Evolutionary conservation across 2,797 vertebrate species (phyloP), one percentile per base, ranked within the genome.

Genomic region (Pseudochromis fuscus): DNA sequence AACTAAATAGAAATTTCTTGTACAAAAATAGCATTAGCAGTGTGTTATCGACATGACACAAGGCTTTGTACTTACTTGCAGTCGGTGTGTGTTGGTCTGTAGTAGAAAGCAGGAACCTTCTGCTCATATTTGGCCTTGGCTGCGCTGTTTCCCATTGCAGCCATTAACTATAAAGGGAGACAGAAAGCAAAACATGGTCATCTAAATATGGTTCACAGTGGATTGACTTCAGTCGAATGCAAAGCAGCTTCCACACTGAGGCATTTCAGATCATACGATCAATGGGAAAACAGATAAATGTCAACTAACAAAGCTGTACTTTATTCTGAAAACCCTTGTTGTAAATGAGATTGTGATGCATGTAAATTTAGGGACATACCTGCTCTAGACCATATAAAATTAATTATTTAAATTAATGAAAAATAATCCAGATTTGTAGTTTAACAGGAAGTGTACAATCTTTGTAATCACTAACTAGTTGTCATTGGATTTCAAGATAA

Each of bases 51-150:
- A 37, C 9, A 45, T 12, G 10, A 21, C 13, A 53, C 18, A 40
- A n/a, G n/a, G n/a, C n/a, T n/a, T n/a, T n/a, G 21, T 8, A 73
- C 97, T 96, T 90, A 99, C 98, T 95, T 97, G 93, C 96, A 98
- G 94, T 99, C 98, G 3, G 93, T 93, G 91, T 94, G 94, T 0
- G 94, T 95, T 71, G 98, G 98, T 85, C 95, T 95, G 93, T 98
- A 97, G 94, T 97, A 98, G 93, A 98, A 99, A 0, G 98, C 86
- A 2, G 98, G 98, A 69, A 98, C 95, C 87, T 95, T 95, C 84
- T 96, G 95, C 83, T 98, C 96, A 2, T 96, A 98, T 63, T 95
- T 95, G 87, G 94, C 95, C 91, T 95, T 96, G 53, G 96, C 95
- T 30, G 91, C 90, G 21, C 79, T 91, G 77, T 99, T 99, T 79